Base-by-base conservation (phyloP, 2,888 invertebrate genomes). In the Onthophagus sagittarius region DNA sequence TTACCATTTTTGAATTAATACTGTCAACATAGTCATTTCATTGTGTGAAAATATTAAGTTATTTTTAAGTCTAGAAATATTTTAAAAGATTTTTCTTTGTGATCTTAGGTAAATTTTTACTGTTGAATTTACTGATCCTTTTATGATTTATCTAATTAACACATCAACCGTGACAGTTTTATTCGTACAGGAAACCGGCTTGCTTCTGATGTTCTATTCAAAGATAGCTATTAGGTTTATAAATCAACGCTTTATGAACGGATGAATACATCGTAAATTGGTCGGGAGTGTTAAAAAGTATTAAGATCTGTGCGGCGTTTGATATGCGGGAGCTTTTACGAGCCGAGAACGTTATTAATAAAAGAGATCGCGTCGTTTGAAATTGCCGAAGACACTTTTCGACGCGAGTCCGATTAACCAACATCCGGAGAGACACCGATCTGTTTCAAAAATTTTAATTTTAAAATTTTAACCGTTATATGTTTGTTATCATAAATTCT, bases 61-160 rank as follows among this genome's bases (percentile, higher is more conserved):
- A 53, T 53, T 53, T 9, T 53, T 9, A 9, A 7, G 39, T 53
- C 2, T 9, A 53, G 1, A 53, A 53, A 53, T 11, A 9, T 53
- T 53, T 53, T 53, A 11, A 53, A 7, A 53, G 9, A 11, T 7
- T 53, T 53, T 9, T 53, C 39, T 23, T 23, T 23, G 23, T 23
- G 64, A 9, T 2, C 23, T 13, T 13, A 15, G 15, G 14, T 15
- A 67, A 67, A 67, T 23, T n/a, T 15, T 23, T 67, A 23, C 31
- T 32, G 67, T 31, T 67, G 23, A 31, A 72, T 72, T 39, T 39
- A 53, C 53, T 69, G 72, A 72, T 72, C 67, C 6, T 15, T n/a
- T 67, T 67, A 69, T 53, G 14, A 72, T 72, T 31, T 71, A 72
- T 72, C 67, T 72, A 65, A 67, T 23, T 67, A 32, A n/a, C 32